These are phyloP conservation scores for Enteromius trimaculatus DNA, from an alignment of 2,797 vertebrate genomes.

Conservation along the genomic window DNA sequence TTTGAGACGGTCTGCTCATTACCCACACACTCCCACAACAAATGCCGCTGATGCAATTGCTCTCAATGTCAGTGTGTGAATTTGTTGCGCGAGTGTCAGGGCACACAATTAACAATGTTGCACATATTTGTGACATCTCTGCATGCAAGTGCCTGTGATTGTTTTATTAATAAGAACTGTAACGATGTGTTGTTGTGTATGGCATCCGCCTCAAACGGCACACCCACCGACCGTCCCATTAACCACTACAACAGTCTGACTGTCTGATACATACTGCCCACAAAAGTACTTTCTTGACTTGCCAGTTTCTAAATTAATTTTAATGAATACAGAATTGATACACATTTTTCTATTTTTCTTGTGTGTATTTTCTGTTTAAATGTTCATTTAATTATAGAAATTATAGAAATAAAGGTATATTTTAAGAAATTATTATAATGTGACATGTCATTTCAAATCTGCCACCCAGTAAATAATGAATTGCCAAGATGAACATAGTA, in stretches of 20 bases:
- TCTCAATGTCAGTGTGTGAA: slow-evolving; percentile 26
- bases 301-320: not conserved
- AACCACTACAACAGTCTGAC: not conserved
- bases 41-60: slow-evolving; percentile 63
- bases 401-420: too few species aligned
- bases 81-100: slow-evolving; percentile 35
- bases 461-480: not conserved
- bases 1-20: slow-evolving; percentile 66
- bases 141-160: slow-evolving; percentile 26
- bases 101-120: slow-evolving; percentile 35
- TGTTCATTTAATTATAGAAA: not conserved
- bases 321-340: not conserved
- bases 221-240: not conserved
- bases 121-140: slow-evolving; percentile 52
- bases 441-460: not conserved
- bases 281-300: not conserved
- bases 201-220: not conserved
- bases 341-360: not conserved
- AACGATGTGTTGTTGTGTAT: not conserved
- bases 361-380: not conserved
- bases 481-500: not conserved
- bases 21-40: slow-evolving; percentile 69
- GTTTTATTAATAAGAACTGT: not conserved
- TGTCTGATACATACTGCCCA: not conserved
- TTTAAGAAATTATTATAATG: not conserved